A percentile compares a stretch with the other conserved stretches of the same genome.
Evolutionary conservation across 2,888 invertebrate species (phyloP).

Genomic region (Clitarchus hookeri): DNA sequence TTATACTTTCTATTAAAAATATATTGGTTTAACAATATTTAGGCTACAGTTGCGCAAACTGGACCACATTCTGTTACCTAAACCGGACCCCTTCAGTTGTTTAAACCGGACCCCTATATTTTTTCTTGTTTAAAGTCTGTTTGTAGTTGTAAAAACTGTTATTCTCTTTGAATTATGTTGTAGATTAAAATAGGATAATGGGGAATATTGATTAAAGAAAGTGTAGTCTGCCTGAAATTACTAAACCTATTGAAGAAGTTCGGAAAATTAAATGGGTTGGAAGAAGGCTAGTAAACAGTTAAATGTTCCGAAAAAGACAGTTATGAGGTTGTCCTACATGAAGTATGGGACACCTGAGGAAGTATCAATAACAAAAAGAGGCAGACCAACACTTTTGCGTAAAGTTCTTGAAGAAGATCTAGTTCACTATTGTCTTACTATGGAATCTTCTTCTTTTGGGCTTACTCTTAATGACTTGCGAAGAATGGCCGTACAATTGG

Average conservation of each 20-base stretch:
- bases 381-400: conserved; percentile 18
- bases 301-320: conserved; percentile 33
- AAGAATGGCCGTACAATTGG: conserved; percentile 30
- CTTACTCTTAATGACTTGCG: too few species aligned
- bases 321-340: conserved; percentile 34
- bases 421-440: conserved; percentile 23
- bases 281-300: conserved; percentile 33
- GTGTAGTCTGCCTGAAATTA: too few species aligned
- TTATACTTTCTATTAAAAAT: conserved; percentile 30
- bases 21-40: conserved; percentile 25
- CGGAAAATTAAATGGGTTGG: conserved; percentile 24
- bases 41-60: too few species aligned
- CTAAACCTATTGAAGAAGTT: conserved; percentile 35
- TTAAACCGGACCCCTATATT: conserved; percentile 30
- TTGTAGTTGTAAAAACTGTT: neutral
- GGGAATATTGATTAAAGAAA: conserved; percentile 30
- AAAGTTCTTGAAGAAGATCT: neutral
- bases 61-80: too few species aligned
- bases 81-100: neutral
- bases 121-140: neutral
- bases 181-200: conserved; percentile 32
- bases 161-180: conserved; percentile 28
- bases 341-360: conserved; percentile 36
- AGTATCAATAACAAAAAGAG: conserved; percentile 29
- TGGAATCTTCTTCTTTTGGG: conserved; percentile 32